Base-by-base conservation (phyloP, 2,888 invertebrate species). In the Synanthedon formicaeformis region DNA sequence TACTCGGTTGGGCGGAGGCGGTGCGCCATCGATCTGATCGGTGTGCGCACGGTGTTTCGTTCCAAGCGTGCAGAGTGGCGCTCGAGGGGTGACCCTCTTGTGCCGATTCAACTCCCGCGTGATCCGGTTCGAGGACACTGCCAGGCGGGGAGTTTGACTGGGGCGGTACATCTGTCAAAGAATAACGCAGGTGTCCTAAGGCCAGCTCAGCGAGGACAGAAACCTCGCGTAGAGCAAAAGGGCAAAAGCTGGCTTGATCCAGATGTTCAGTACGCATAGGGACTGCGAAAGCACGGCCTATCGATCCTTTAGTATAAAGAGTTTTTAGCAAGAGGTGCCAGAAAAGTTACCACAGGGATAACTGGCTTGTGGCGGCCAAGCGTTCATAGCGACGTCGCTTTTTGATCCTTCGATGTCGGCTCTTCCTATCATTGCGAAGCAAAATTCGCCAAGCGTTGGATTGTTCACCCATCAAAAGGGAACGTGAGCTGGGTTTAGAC, bases 341-440 rank as follows among this genome's bases (percentile, higher is more conserved):
- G 90, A 90, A 91, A 91, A 90, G 90, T 91, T 91, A 90, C 90
- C 90, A 90, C 89, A 90, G 90, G 90, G 90, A 90, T 90, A 89
- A 89, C 18, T 90, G 89, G 88, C 88, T 90, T 89, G 89, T 89
- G 89, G 89, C 89, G 85, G 16, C 48, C n/a, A 48, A 48, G 16
- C 48, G 48, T 48, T 48, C 48, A 41, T 41, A 41, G 48, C 48
- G 89, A 91, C 90, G 89, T 90, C 81, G 89, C 89, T 90, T 90
- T 90, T 91, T 90, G 90, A 90, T 91, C 89, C 87, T 90, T 92
- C 90, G 90, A 91, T 91, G 89, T 91, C 91, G 90, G 90, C 90
- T 92, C 88, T 48, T 48, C 16, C 48, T 16, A 48, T 48, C 48
- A 48, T 48, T 48, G 48, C 48, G 48, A 48, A 48, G 48, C 48